Conservation (phyloP, 1,140 invertebrate genomes). For the Trichomalopsis sarcophagae region DNA sequence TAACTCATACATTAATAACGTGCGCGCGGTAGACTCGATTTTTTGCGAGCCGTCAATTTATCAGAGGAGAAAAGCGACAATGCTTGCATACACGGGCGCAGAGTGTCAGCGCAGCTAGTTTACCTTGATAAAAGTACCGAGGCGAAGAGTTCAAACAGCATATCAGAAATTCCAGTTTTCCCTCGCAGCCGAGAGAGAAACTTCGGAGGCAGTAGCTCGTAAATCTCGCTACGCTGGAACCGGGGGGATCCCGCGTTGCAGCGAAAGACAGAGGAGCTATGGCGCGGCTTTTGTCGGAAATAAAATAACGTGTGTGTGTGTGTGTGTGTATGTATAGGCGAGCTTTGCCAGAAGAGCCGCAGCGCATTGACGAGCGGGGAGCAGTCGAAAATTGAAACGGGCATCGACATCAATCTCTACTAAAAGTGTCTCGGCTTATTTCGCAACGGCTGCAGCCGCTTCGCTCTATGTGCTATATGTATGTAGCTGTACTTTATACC, state of each 20-base stretch:
- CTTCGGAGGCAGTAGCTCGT: slow-evolving; percentile 43
- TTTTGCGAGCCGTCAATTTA: neutral
- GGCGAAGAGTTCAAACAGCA: slow-evolving; percentile 35
- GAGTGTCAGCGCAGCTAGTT: slow-evolving; percentile 24
- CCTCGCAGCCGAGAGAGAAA: slow-evolving; percentile 32
- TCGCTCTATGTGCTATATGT: neutral
- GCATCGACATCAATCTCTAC: slow-evolving; percentile 39
- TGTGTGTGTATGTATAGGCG: neutral
- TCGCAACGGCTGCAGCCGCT: neutral
- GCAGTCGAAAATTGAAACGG: slow-evolving; percentile 26
- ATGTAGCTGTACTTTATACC: neutral
- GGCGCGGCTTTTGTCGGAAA: slow-evolving; percentile 29
- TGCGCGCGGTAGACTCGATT: too few relatives aligned
- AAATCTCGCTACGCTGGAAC: slow-evolving; percentile 28
- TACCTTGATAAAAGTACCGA: slow-evolving; percentile 46
- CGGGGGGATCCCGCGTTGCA: neutral
- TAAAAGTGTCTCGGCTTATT: slow-evolving; percentile 22
- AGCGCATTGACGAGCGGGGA: slow-evolving; percentile 28
- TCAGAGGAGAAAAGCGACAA: slow-evolving; percentile 23
- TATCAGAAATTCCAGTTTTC: slow-evolving; percentile 50
- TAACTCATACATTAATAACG: too few relatives aligned
- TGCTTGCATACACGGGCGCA: neutral
- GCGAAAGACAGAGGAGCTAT: neutral
- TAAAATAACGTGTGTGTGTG: neutral
- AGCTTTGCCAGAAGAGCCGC: neutral